Base-by-base conservation (phyloP, 2,888 invertebrate genomes). In the Nomada ruficornis region DNA sequence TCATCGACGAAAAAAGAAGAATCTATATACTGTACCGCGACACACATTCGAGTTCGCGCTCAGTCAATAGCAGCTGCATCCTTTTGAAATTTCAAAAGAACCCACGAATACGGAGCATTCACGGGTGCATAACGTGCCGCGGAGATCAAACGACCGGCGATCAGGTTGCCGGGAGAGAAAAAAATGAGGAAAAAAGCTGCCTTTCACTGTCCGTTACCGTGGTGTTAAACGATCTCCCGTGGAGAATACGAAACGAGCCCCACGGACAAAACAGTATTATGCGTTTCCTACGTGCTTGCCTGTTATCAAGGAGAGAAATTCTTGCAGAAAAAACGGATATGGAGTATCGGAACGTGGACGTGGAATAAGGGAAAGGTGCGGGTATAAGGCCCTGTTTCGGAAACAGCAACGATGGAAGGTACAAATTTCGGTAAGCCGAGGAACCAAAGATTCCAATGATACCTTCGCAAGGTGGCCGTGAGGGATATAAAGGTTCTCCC, bases 391-490 rank as follows among this genome's bases (percentile, higher is more conserved):
- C 13, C 47, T 13, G 47, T 47, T 55, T 60, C 18, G 70, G 26
- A 36, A 62, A 29, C 62, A 52, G 68, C 59, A 62, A 82, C 50
- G 71, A 84, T 81, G 78, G 73, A 76, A 77, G 64, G 68, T 80
- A 84, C 60, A 65, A 68, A 50, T 76, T 83, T 62, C 73, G 83
- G 80, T 81, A 78, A 82, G 82, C 84, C 80, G 84, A 83, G 82
- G 73, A 82, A 80, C 80, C 87, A 85, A 81, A 89, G 87, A 77
- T 89, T 87, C 90, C 93, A 93, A 93, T 93, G 93, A 93, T 93
- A 92, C 92, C 93, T 88, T 92, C 92, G 89, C 91, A 92, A 86
- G 90, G 89, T 89, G 93, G 91, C 90, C 93, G 93, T 89, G 91
- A 91, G 90, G 92, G 91, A 89, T 88, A 87, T 74, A 90, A 91